phyloP scores from a whole-genome alignment of 2,113 vertebrate species.

The Misgurnus mizolepis region DNA sequence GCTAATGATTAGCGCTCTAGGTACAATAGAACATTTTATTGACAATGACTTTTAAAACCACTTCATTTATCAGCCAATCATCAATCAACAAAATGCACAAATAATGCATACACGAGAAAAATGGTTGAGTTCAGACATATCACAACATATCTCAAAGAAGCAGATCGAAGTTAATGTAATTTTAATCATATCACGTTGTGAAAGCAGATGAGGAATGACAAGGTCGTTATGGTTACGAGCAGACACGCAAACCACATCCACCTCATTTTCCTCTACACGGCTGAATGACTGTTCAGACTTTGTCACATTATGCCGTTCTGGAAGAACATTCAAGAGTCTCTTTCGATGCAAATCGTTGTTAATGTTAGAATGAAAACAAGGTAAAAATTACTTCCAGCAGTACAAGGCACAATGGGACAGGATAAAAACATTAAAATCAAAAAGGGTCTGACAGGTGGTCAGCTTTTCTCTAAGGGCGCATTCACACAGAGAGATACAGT shows the following conservation, averaged over 20 bases:
- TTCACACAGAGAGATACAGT: no score
- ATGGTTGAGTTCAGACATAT: not conserved
- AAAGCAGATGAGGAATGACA: constrained; percentile 5
- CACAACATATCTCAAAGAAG: constrained; percentile 15
- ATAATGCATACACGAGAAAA: not conserved
- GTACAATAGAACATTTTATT: no score
- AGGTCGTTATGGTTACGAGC: not conserved
- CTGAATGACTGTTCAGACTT: not conserved
- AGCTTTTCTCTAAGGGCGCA: no score
- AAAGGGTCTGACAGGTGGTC: no score
- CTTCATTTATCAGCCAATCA: not conserved
- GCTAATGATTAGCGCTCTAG: no score
- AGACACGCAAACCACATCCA: not conserved
- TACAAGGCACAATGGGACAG: not conserved
- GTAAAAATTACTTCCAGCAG: not conserved
- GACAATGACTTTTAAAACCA: not conserved
- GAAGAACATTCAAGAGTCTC: not conserved
- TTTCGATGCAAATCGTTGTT: not conserved
- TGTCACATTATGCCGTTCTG: not conserved
- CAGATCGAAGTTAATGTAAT: not conserved
- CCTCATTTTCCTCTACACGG: not conserved
- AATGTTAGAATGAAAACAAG: not conserved
- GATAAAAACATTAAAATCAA: not conserved
- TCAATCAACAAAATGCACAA: not conserved
- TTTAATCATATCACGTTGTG: constrained; percentile 15